These are phyloP conservation scores for Scaptomyza flava DNA, from an alignment of 2,888 invertebrate species.

Conservation along the genomic window DNA sequence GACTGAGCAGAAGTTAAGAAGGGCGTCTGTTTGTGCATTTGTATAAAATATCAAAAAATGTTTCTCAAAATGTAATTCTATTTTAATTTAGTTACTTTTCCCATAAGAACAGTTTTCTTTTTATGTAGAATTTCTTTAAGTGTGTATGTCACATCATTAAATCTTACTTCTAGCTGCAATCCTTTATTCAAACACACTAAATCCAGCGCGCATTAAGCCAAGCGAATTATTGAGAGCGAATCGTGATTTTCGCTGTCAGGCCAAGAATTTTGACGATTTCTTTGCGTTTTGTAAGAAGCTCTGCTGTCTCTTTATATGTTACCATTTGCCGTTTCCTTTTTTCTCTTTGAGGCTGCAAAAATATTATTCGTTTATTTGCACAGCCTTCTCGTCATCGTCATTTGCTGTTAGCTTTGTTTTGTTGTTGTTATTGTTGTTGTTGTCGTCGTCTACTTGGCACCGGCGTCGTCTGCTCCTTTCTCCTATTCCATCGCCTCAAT, in stretches of 20 bases:
- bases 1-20: no score
- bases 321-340: conserved; percentile 4
- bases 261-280: conserved; percentile 12
- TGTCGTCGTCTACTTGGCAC: conserved; percentile 69
- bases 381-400: conserved; percentile 31
- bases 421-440: conserved; percentile 26
- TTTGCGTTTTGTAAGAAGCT: conserved; percentile 13
- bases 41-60: no score
- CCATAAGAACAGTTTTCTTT: no score
- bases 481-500: neutral
- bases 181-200: conserved; percentile 32
- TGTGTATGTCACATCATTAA: neutral
- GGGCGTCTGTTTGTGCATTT: no score
- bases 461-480: conserved; percentile 41
- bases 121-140: no score
- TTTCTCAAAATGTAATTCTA: no score
- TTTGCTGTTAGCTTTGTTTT: conserved; percentile 24
- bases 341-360: conserved; percentile 59
- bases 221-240: conserved; percentile 48
- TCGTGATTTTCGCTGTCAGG: conserved; percentile 37
- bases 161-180: conserved; percentile 20
- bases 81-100: no score
- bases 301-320: conserved; percentile 14
- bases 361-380: conserved; percentile 75
- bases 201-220: conserved; percentile 44